phyloP scores from a whole-genome alignment of 1,140 invertebrate species.

The Macrotrachela quadricornifera region DNA sequence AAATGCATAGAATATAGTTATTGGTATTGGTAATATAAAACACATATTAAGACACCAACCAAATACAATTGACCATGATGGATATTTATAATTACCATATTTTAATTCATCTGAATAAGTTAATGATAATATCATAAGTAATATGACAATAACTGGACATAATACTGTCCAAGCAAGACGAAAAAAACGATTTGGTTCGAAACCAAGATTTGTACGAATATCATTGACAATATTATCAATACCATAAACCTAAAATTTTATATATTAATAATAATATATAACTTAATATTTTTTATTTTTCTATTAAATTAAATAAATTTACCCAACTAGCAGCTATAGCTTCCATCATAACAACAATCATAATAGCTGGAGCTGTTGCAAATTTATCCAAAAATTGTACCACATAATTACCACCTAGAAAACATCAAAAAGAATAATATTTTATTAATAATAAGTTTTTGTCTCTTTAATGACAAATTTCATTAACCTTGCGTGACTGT shows the following conservation, averaged over 20 bases:
- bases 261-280: too few species aligned
- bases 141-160: too few species aligned
- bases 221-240: neutral
- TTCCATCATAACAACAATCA: constrained; percentile 5
- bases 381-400: constrained; percentile 5
- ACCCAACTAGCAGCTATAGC: neutral
- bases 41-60: constrained; percentile 6
- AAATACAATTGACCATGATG: neutral
- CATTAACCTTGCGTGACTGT: constrained; percentile 1
- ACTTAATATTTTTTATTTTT: too few species aligned
- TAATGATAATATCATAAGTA: too few species aligned
- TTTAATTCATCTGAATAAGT: neutral
- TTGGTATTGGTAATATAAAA: constrained; percentile 4
- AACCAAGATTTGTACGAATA: neutral
- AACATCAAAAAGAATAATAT: too few species aligned
- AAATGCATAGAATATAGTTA: neutral
- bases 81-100: neutral
- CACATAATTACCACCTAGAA: neutral
- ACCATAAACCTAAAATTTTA: neutral
- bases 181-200: too few species aligned
- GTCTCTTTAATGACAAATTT: neutral
- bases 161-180: too few species aligned
- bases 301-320: too few species aligned
- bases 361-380: constrained; percentile 2
- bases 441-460: too few species aligned